phyloP scores from a whole-genome alignment of 2,797 vertebrate species.

The Hydrolagus colliei region DNA sequence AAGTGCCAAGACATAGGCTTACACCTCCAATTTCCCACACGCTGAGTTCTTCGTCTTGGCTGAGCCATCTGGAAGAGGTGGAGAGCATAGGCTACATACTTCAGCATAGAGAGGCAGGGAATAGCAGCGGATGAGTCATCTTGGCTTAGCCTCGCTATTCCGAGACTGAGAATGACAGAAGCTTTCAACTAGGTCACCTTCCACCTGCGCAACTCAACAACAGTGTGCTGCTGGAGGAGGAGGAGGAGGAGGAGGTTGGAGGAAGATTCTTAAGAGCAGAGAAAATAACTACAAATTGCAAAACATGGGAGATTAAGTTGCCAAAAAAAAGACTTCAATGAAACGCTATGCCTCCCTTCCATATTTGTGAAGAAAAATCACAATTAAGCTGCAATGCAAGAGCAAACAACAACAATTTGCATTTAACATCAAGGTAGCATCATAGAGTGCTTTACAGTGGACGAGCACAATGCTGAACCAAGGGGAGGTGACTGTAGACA shows the following conservation, averaged over 20 bases:
- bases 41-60: neutral
- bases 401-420: no score
- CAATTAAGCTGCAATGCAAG: neutral
- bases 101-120: no score
- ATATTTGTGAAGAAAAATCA: neutral
- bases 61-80: neutral
- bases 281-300: neutral
- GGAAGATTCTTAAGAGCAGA: neutral
- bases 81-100: no score
- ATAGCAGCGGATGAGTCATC: no score
- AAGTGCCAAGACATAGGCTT: no score
- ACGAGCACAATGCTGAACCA: no score
- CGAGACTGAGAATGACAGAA: neutral
- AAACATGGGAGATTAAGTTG: neutral
- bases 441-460: no score
- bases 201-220: no score
- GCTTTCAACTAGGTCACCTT: neutral
- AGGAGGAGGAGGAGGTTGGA: neutral
- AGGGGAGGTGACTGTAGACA: no score
- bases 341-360: neutral
- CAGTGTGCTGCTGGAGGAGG: no score
- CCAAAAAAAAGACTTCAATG: neutral
- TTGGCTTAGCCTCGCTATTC: no score
- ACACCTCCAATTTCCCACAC: neutral
- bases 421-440: no score